Evolutionary conservation across 2,797 vertebrate species (phyloP), one percentile per base, ranked within the genome.

Genomic region (Podarcis siculus): DNA sequence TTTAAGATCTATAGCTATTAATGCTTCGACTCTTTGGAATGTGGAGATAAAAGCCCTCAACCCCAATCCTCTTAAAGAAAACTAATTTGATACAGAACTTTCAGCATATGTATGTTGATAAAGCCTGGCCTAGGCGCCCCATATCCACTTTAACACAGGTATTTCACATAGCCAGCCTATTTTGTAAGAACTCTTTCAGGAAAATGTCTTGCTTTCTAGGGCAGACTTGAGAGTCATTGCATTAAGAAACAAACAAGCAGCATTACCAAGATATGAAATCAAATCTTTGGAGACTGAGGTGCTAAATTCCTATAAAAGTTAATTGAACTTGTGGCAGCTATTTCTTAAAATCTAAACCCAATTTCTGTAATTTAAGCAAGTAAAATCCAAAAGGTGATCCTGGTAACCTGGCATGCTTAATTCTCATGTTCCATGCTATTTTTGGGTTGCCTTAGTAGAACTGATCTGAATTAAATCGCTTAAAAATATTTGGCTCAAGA

Each of bases 1-100:
- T 95, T 97, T 86, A 77, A 81, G 15, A 2, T 78, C 35, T 37
- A 5, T 69, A 86, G 77, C 66, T 80, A 35, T 0, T 66, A 73
- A 49, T 35, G 21, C 73, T 79, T 66, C 21, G 4, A 83, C 79
- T 83, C 32, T 83, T 42, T 9, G 64, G 61, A 77, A 79, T n/a
- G n/a, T 69, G 21, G 58, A 13, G 17, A 23, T 15, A 78, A n/a
- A 67, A 27, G 1, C 6, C 30, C 15, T 64, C 25, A 66, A 69
- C 42, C 27, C 12, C 61, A 58, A 39, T 69, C 32, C 42, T 37
- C 45, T 88, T 71, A 67, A 85, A 69, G 55, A 85, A 85, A 89
- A 49, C 10, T n/a, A 73, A 66, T 9, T 64, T 49, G 42, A 49
- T 75, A 39, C 32, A 55, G 83, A 85, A 85, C 42, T 19, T 76